Evolutionary conservation across 1,140 invertebrate genomes (phyloP), one percentile per base, ranked within the genome.

Genomic region (Orius insidiosus): DNA sequence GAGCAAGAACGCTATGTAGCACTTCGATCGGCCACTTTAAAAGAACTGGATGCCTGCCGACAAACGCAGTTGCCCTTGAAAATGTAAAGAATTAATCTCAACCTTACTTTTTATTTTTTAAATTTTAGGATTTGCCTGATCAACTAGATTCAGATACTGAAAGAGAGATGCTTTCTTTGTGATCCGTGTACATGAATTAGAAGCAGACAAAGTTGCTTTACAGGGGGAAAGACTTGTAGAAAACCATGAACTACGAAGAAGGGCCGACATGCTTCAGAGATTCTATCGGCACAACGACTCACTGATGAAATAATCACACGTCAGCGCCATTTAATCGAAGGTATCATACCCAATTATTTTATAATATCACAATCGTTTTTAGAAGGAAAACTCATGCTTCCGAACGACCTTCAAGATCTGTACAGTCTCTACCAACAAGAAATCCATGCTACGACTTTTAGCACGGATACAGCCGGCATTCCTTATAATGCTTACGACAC

Each of bases 271-370:
- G 52, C 70, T 93, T 45, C 67, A 87, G 39, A 67, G 85, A n/a
- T 83, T 84, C 38, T 79, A 87, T 55, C 66, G 86, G 15, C 85
- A 59, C 65, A 85, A 8, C 73, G 80, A 39, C 71, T 95, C 3
- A 86, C 83, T 48, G 87, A 95, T 57, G 85, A 90, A 57, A 92
- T 94, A 47, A 93, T 95, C 45, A 81, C 80, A 0, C 68, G 84
- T 34, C 89, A 94, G 60, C 66, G 85, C 41, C 67, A 78, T 13
- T 69, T 90, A n/a, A 80, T 94, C 50, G 82, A 89, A 70, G 82
- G 83, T 85, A 62, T 13, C 16, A 11, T 3, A 10, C 38, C 4
- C 16, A 40, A 8, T 30, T 42, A 5, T 40, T 14, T 47, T 34
- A 4, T 45, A 13, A 47, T 6, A 41, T 50, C 36, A 42, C 5